Percentiles rank a stretch among this genome's conserved stretches.
Conservation (phyloP, 2,797 vertebrate genomes). For the Coendou prehensilis region DNA sequence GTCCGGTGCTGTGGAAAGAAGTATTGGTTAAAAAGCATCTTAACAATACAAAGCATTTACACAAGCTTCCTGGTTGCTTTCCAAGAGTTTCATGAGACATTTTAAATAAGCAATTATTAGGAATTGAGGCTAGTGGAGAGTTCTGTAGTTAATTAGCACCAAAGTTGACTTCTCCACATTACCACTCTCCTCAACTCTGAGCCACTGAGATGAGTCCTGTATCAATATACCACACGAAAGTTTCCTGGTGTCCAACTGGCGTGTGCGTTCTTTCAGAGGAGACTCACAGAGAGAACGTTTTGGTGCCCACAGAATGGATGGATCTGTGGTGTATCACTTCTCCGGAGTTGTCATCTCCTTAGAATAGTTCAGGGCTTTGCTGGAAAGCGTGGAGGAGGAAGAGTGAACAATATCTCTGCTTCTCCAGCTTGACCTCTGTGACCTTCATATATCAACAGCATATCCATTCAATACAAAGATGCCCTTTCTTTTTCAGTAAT, state of each 20-base stretch:
- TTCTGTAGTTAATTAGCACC: not conserved
- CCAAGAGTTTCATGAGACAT: conserved; percentile 71
- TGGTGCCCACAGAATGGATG: too few species aligned
- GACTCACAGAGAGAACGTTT: not conserved
- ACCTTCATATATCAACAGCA: not conserved
- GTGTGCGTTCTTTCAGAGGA: not conserved
- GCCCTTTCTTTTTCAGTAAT: not conserved
- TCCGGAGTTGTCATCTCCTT: not conserved
- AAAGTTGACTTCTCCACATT: conserved; percentile 30
- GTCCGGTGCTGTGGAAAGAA: conserved; percentile 46
- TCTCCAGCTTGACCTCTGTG: not conserved
- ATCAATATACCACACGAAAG: not conserved
- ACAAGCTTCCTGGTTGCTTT: not conserved
- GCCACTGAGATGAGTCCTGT: not conserved
- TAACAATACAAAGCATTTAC: not conserved
- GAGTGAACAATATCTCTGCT: not conserved
- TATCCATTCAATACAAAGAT: not conserved
- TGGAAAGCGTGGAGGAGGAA: not conserved
- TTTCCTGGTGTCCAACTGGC: not conserved
- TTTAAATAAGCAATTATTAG: conserved; percentile 76
- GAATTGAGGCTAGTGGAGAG: conserved; percentile 69
- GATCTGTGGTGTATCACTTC: not conserved
- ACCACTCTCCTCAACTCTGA: not conserved
- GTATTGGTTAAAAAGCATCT: conserved; percentile 64
- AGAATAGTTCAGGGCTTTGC: not conserved